These are phyloP conservation scores for Brassicogethes aeneus DNA, from an alignment of 2,888 invertebrate genomes.

Conservation along the genomic window DNA sequence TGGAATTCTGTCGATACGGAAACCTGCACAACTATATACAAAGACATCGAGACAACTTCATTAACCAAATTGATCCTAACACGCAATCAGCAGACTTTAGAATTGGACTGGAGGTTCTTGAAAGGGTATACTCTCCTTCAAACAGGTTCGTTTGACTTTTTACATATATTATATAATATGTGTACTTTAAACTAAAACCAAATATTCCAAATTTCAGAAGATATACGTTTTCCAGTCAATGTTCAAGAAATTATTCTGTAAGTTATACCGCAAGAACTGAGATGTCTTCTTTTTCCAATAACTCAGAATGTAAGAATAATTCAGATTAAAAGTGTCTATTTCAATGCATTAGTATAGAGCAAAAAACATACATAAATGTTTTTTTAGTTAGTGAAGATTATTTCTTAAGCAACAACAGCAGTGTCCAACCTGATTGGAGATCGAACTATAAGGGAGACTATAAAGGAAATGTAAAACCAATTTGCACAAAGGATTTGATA, in stretches of 20 bases:
- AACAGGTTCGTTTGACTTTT: background rate
- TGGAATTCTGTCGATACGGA: constrained; percentile 88
- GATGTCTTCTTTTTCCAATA: background rate
- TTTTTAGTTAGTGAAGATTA: too few relatives aligned
- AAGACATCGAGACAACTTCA: constrained; percentile 68
- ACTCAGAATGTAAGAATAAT: too few relatives aligned
- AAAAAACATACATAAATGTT: too few relatives aligned
- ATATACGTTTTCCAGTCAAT: too few relatives aligned
- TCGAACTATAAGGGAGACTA: constrained; percentile 74
- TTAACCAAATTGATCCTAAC: constrained; percentile 64
- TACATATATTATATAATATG: background rate
- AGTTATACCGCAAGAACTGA: background rate
- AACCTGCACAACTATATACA: constrained; percentile 81
- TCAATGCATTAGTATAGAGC: too few relatives aligned
- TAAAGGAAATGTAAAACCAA: constrained; percentile 56
- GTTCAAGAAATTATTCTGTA: too few relatives aligned
- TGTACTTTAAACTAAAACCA: background rate
- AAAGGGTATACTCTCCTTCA: background rate
- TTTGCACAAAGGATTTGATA: constrained; percentile 75
- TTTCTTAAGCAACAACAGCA: too few relatives aligned
- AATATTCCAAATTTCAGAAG: background rate
- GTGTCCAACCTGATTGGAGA: constrained; percentile 66
- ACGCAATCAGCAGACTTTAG: constrained; percentile 59
- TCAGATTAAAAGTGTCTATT: too few relatives aligned
- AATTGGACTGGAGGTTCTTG: constrained; percentile 38